Base-by-base conservation (phyloP, 2,888 invertebrate genomes). In the Tinea semifulvella region DNA sequence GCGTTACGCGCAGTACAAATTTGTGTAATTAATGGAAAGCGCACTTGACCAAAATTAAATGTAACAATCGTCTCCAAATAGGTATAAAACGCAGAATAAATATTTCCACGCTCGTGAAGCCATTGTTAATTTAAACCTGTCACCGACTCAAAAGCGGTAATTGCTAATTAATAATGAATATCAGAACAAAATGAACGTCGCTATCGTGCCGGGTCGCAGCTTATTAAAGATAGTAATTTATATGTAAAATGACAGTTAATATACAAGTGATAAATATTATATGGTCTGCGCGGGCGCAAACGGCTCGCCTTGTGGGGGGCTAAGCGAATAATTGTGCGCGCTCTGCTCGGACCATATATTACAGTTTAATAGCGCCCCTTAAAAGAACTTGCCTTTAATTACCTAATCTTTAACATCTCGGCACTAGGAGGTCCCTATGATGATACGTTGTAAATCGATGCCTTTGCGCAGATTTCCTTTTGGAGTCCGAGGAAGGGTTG, bases 331-430 rank as follows among this genome's bases (percentile, higher is more conserved):
- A 62, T 60, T 56, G 62, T 56, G 52, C 54, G 52, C 51, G 52
- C 47, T 49, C 53, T 50, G 58, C 52, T 53, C 50, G 48, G 53
- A 49, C 60, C 57, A 65, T 72, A 67, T 65, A 64, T 70, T 65
- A 68, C 50, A 49, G 54, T 65, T 70, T 73, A 74, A 71, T 69
- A 64, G 64, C 60, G 54, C 58, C 66, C 74, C 70, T 71, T 74
- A 71, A 73, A 72, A 63, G 70, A 69, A 61, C 64, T 55, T 62
- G 58, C 59, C 60, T 69, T 72, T 76, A 76, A 76, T 76, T 68
- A 60, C 63, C 66, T 65, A 68, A 75, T 70, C 63, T 65, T 64
- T 65, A 65, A 66, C 56, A 55, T 60, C 61, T 53, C 51, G 53
- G 56, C 60, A 52, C 61, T 66, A 66, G 71, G 69, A 65, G 68